Evolutionary conservation across 2,797 vertebrate species (phyloP), one percentile per base, ranked within the genome.

Genomic region (Streptopelia turtur): DNA sequence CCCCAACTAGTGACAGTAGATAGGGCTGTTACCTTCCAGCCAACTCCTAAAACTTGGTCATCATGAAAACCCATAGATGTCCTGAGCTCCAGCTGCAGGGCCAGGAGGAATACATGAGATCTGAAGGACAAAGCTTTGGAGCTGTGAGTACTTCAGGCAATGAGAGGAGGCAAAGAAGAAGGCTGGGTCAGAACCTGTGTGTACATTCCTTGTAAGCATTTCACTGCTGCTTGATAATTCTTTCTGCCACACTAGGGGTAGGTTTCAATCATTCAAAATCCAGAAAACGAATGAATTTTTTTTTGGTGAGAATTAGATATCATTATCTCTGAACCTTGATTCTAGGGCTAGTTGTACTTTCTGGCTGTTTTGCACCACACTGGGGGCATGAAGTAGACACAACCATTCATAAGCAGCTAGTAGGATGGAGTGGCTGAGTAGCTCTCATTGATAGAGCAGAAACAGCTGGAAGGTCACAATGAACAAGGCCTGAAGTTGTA

Each of bases 211-310:
- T 49, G 64, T 13, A 86, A 75, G 8, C 21, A 35, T 45, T 72
- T 90, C 27, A 33, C 23, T 72, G 27, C 39, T 89, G 49, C 52
- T 66, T 87, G 37, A 3, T 60, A 60, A 75, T 41, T 70, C 18
- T 49, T 37, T 43, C 35, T 71, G 39, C 7, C n/a, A 57, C 8
- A 8, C 30, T 6, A n/a, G 12, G 12, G 21, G 33, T 7, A 52
- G n/a, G 39, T 69, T 80, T 88, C 55, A 84, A 9, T 82, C 90
- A 86, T 37, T 83, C 57, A 86, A 84, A 92, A 89, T 59, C 43
- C 35, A 89, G 24, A 92, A 83, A 68, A 72, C 20, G 14, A 86
- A 89, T 27, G 8, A 37, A 6, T 2, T 16, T 24, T 39, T 39
- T 39, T 56, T 53, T 41, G 35, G 10, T 0, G 0, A 35, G 5